Evolutionary conservation across 2,113 vertebrate species (phyloP).

Genomic region (Semnopithecus entellus): DNA sequence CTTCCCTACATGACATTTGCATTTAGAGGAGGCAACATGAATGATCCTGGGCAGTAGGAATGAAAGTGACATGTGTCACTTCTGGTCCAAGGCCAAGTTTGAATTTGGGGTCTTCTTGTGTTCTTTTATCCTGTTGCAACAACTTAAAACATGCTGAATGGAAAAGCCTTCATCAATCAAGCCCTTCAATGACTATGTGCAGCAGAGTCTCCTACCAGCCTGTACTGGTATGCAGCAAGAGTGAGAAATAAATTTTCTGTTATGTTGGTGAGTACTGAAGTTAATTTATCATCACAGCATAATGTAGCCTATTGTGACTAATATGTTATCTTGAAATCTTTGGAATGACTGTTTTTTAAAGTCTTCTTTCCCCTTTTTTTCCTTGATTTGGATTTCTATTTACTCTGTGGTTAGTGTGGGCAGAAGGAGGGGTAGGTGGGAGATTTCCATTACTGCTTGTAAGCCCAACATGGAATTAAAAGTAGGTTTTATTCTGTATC

Average conservation of each 20-base stretch:
- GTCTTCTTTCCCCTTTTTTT: background rate
- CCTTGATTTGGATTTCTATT: background rate
- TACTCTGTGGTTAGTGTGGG: background rate
- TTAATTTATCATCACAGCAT: background rate
- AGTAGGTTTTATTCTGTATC: background rate
- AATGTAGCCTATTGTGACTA: background rate
- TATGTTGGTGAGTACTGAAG: background rate
- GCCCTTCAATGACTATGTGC: background rate
- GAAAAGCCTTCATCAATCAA: background rate
- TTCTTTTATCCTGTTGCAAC: background rate
- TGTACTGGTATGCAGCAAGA: background rate
- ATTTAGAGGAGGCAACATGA: background rate
- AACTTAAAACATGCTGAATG: background rate
- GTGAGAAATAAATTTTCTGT: background rate
- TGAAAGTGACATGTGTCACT: background rate
- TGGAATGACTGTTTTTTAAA: background rate
- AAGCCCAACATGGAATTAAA: background rate
- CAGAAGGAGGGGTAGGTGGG: rapidly evolving
- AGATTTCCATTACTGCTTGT: background rate
- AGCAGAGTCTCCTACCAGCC: background rate
- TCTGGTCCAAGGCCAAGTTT: background rate
- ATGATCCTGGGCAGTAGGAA: background rate
- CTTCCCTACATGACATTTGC: background rate
- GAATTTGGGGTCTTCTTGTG: background rate
- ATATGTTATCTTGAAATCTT: background rate